Evolutionary conservation across 1,140 invertebrate genomes (phyloP).

Genomic region (Drosophila malerkotliana): DNA sequence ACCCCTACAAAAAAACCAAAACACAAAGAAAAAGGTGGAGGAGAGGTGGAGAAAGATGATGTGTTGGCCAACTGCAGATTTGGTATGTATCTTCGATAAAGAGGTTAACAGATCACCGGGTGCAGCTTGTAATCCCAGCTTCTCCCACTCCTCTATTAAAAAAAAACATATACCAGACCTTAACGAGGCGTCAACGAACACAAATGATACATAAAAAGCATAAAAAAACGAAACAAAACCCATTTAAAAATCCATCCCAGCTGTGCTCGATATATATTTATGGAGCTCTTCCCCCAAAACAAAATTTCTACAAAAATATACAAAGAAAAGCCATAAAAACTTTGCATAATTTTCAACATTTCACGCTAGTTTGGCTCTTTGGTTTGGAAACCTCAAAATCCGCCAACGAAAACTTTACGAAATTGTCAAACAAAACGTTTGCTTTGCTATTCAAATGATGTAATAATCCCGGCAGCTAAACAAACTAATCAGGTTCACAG

Average conservation of each 20-base stretch:
- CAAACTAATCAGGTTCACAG: slow-evolving; percentile 53
- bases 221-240: slow-evolving; percentile 23
- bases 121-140: slow-evolving; percentile 17
- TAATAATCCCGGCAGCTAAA: slow-evolving; percentile 27
- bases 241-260: slow-evolving; percentile 36
- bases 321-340: slow-evolving; percentile 63
- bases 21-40: neutral
- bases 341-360: slow-evolving; percentile 73
- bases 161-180: slow-evolving; percentile 3
- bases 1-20: neutral
- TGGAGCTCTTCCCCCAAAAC: slow-evolving; percentile 13
- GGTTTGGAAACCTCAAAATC: slow-evolving; percentile 51
- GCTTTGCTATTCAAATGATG: slow-evolving; percentile 48
- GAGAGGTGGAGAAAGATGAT: slow-evolving; percentile 25
- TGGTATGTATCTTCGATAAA: slow-evolving; percentile 19
- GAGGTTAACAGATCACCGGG: slow-evolving; percentile 30
- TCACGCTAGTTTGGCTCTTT: slow-evolving; percentile 36
- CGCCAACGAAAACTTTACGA: slow-evolving; percentile 70
- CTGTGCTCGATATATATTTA: slow-evolving; percentile 41
- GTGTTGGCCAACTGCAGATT: slow-evolving; percentile 34
- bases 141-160: slow-evolving; percentile 1
- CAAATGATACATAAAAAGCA: slow-evolving; percentile 40
- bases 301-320: slow-evolving; percentile 49
- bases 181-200: slow-evolving; percentile 44
- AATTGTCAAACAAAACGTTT: slow-evolving; percentile 57